Conservation (phyloP, 2,113 vertebrate genomes). For the Polypterus bichir region DNA sequence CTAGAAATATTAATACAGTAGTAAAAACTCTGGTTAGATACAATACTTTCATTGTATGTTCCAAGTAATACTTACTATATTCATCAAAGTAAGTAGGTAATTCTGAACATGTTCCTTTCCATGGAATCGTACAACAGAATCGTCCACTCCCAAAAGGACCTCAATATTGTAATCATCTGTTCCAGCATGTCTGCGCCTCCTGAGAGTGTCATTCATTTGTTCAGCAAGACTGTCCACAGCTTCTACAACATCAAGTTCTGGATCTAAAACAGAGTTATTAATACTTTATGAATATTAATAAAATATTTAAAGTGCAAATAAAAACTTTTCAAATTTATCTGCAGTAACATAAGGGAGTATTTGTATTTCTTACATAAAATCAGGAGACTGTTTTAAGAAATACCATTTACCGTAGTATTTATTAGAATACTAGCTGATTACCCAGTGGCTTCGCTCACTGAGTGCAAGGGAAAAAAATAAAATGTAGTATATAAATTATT, state of each 20-base stretch:
- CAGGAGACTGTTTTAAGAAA: conserved; percentile 41
- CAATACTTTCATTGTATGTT: accelerated
- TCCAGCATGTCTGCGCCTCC: conserved; percentile 57
- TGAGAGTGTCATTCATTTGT: conserved; percentile 58
- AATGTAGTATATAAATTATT: too few relatives aligned
- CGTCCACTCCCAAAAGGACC: conserved; percentile 87
- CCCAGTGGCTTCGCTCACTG: conserved; percentile 32
- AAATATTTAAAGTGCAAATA: conserved; percentile 36
- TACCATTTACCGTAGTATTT: background rate
- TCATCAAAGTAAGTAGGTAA: conserved; percentile 97
- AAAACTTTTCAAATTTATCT: conserved; percentile 35
- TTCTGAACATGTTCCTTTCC: conserved; percentile 97
- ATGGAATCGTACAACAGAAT: conserved; percentile 91
- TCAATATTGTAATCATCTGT: conserved; percentile 86
- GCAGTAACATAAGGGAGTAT: background rate
- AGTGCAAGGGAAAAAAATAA: too few relatives aligned
- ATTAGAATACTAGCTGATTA: background rate
- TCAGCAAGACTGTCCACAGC: conserved; percentile 44
- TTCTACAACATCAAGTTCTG: conserved; percentile 37
- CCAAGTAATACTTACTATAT: conserved; percentile 71
- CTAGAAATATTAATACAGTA: too few relatives aligned
- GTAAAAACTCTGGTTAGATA: too few relatives aligned
- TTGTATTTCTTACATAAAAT: conserved; percentile 29
- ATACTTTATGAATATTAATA: conserved; percentile 27
- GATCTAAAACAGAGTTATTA: conserved; percentile 40